A percentile compares a stretch with the other conserved stretches of the same genome.
Conservation (phyloP, 2,797 vertebrate species). For the Austrolebias charrua region DNA sequence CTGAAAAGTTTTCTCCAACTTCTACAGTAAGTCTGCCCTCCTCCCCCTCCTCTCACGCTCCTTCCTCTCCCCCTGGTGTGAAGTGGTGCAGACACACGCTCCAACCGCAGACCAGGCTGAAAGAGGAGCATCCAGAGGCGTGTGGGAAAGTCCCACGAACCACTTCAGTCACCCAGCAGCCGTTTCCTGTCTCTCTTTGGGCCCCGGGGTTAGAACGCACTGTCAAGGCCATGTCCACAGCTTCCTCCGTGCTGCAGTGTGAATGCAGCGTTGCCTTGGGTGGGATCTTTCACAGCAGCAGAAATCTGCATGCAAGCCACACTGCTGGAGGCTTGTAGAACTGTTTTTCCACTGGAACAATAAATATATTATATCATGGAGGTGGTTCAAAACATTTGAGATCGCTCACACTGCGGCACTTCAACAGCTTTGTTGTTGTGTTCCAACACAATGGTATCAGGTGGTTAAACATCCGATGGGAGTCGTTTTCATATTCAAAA, state of each 20-base stretch:
- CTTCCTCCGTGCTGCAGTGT: constrained; percentile 49
- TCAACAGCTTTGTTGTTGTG: constrained; percentile 67
- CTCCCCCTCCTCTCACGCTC: not conserved
- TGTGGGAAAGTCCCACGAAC: constrained; percentile 72
- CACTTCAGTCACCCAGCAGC: constrained; percentile 61
- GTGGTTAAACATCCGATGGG: constrained; percentile 78
- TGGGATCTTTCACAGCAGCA: constrained; percentile 50
- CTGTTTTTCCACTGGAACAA: constrained; percentile 49
- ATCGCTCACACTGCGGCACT: constrained; percentile 52
- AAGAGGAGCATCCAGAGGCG: constrained; percentile 61
- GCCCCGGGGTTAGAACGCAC: constrained; percentile 54
- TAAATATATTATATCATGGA: constrained; percentile 62
- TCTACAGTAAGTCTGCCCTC: constrained; percentile 47
- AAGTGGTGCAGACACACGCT: constrained; percentile 74
- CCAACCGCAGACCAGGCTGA: constrained; percentile 63
- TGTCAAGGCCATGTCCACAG: constrained; percentile 62
- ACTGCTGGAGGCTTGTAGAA: constrained; percentile 36
- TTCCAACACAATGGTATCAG: constrained; percentile 78
- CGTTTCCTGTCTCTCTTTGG: constrained; percentile 71
- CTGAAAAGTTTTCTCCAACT: constrained; percentile 77
- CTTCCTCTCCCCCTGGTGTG: constrained; percentile 50
- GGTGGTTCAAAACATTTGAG: constrained; percentile 76
- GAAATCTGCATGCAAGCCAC: constrained; percentile 43
- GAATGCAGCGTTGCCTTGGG: constrained; percentile 56
- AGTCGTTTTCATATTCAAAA: constrained; percentile 75